These are phyloP conservation scores for Orchestia grillus DNA, from an alignment of 1,140 invertebrate genomes.

Conservation along the genomic window DNA sequence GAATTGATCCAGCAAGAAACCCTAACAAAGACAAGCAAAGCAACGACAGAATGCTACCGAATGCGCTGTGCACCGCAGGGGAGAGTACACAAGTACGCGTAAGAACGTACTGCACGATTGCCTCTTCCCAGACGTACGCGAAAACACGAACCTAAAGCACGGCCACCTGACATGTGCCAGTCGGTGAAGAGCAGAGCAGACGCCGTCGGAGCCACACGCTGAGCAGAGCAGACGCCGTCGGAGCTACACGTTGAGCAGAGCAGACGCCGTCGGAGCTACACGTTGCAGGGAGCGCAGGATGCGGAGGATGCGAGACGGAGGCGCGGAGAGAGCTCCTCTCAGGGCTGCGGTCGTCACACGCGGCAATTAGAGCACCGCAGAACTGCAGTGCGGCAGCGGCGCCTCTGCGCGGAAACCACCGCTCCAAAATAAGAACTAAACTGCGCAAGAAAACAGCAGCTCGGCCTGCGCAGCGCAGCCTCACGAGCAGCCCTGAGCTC, in stretches of 20 bases:
- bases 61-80: background rate
- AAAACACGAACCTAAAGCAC: background rate
- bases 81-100: background rate
- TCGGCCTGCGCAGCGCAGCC: background rate
- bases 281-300: background rate
- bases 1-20: background rate
- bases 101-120: background rate
- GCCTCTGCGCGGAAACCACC: background rate
- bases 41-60: background rate
- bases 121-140: background rate
- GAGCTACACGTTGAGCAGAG: background rate
- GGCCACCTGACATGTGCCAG: background rate
- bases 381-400: background rate
- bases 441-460: background rate
- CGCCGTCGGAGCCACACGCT: background rate
- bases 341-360: background rate
- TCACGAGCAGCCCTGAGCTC: background rate
- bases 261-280: background rate
- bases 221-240: background rate
- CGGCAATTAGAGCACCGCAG: slow-evolving; percentile 18
- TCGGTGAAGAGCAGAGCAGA: background rate
- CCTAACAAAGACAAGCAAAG: background rate
- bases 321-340: background rate
- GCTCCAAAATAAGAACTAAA: slow-evolving; percentile 11
- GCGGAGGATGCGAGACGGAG: background rate